phyloP scores from a whole-genome alignment of 2,888 invertebrate species.

The Phania funesta region DNA sequence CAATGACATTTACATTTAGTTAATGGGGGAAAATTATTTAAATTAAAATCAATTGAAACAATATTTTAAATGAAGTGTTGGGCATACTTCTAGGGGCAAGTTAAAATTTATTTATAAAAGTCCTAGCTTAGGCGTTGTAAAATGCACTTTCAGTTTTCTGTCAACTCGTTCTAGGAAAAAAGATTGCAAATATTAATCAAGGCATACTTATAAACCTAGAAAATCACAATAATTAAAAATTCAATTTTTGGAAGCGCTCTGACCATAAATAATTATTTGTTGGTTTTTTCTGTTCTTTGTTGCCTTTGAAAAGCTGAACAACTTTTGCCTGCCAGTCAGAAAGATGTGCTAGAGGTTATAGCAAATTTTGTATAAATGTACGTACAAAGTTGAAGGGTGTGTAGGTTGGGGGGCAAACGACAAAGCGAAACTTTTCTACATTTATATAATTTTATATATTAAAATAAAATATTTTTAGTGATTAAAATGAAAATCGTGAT shows the following conservation, averaged over 20 bases:
- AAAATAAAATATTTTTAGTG: conserved; percentile 62
- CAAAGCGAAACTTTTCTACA: conserved; percentile 7
- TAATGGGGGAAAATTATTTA: neutral
- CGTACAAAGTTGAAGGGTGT: neutral
- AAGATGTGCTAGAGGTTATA: neutral
- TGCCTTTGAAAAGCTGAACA: neutral
- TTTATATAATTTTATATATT: conserved; percentile 53
- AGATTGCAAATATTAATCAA: neutral
- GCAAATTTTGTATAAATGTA: neutral
- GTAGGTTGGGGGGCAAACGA: neutral
- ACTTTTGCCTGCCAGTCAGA: neutral
- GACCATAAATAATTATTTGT: neutral
- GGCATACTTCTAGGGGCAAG: neutral
- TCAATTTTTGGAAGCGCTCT: neutral
- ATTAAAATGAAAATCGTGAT: conserved; percentile 55
- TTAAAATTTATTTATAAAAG: neutral
- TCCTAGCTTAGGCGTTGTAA: neutral
- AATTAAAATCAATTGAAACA: conserved; percentile 8
- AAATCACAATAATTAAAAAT: neutral
- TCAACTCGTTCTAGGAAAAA: neutral
- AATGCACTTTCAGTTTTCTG: neutral
- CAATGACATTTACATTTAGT: conserved; percentile 14
- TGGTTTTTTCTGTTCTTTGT: neutral
- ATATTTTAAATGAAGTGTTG: neutral
- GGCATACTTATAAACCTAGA: neutral